A percentile compares a stretch with the other conserved stretches of the same genome.
Conservation (phyloP, 2,797 vertebrate species). For the Diplodus puntazzo region DNA sequence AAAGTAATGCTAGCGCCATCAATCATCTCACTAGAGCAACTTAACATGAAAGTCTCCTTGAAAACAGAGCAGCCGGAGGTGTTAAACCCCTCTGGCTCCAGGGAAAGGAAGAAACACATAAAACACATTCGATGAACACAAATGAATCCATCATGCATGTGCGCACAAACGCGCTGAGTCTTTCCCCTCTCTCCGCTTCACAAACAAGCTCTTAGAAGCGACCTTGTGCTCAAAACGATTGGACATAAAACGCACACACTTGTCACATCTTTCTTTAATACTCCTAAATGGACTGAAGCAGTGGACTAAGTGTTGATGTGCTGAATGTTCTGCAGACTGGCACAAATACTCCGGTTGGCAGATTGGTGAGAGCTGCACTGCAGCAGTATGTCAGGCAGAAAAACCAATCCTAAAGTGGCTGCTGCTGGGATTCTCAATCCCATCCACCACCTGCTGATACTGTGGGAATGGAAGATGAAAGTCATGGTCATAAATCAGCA, state of each 20-base stretch:
- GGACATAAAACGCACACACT: neutral
- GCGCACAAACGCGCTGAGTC: constrained; percentile 1
- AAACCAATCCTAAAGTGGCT: constrained; percentile 71
- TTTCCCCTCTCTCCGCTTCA: neutral
- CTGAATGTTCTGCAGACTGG: constrained; percentile 52
- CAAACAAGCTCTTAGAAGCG: constrained; percentile 16
- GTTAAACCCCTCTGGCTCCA: constrained; percentile 18
- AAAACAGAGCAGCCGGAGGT: constrained; percentile 49
- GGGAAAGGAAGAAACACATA: constrained; percentile 27
- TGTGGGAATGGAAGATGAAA: constrained; percentile 57
- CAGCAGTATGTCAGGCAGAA: constrained; percentile 73
- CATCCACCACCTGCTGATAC: constrained; percentile 74
- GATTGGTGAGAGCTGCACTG: constrained; percentile 66
- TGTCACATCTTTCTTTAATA: constrained; percentile 48
- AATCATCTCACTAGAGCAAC: constrained; percentile 55
- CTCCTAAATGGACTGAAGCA: constrained; percentile 42
- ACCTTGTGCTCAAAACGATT: neutral
- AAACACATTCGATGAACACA: constrained; percentile 50
- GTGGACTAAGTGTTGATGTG: constrained; percentile 47
- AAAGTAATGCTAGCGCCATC: constrained; percentile 43
- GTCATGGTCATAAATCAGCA: constrained; percentile 67
- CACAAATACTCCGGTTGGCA: constrained; percentile 55
- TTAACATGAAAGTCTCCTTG: constrained; percentile 61
- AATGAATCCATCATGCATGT: constrained; percentile 35
- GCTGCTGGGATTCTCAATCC: constrained; percentile 70